Percentiles rank a stretch among this genome's conserved stretches.
These are phyloP conservation scores for Kryptolebias ocellatus DNA, from an alignment of 2,797 vertebrate species.

Conservation along the genomic window DNA sequence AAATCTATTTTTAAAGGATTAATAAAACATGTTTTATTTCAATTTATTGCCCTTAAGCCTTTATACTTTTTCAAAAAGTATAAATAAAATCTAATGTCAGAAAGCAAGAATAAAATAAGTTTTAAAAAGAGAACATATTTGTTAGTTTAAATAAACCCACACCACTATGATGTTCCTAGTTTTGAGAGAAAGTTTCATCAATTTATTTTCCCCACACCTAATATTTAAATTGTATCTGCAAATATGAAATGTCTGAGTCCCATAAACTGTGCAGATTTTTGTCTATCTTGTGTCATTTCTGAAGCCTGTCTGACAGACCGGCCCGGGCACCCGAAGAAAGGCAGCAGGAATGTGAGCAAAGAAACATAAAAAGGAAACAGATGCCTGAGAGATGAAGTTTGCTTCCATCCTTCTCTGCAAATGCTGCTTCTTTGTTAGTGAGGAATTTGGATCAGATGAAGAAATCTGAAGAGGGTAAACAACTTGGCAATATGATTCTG, in stretches of 20 bases:
- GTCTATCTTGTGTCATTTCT: slow-evolving; percentile 57
- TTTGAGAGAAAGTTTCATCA: background rate
- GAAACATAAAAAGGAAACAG: slow-evolving; percentile 29
- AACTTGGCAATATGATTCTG: slow-evolving; percentile 37
- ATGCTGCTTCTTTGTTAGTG: slow-evolving; percentile 43
- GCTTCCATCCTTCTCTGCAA: slow-evolving; percentile 32
- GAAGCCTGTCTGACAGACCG: slow-evolving; percentile 37
- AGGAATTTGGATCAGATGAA: slow-evolving; percentile 42
- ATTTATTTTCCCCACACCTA: background rate
- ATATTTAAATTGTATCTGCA: background rate
- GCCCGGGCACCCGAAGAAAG: slow-evolving; percentile 48
- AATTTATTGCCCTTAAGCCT: no score
- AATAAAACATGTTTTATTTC: no score
- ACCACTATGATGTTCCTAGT: background rate
- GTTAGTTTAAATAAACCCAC: background rate
- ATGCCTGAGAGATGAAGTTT: slow-evolving; percentile 51
- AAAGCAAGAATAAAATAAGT: no score
- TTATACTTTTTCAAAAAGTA: no score
- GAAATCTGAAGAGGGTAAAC: slow-evolving; percentile 46
- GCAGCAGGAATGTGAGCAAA: slow-evolving; percentile 33
- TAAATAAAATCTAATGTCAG: no score
- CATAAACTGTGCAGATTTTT: slow-evolving; percentile 26
- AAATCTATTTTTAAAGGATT: no score
- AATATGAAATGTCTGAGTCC: background rate
- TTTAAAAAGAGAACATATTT: background rate